A percentile compares a stretch with the other conserved stretches of the same genome.
These are phyloP conservation scores for Zaprionus capensis DNA, from an alignment of 1,140 invertebrate species.

Conservation along the genomic window DNA sequence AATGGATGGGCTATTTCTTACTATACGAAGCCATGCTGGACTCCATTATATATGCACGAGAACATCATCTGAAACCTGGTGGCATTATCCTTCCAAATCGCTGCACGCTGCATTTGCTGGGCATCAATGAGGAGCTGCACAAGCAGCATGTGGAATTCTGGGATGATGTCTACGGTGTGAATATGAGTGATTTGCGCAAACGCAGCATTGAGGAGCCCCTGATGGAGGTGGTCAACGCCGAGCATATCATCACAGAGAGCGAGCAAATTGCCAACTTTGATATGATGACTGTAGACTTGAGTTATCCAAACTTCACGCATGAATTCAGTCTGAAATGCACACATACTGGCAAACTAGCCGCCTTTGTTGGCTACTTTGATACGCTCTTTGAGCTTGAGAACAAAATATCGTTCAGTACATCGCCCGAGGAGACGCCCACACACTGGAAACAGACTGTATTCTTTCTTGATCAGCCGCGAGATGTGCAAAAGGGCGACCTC, in stretches of 20 bases:
- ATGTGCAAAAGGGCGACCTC: constrained; percentile 90
- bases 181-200: constrained; percentile 97
- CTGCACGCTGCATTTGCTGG: constrained; percentile 94
- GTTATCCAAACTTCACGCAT: constrained; percentile 92
- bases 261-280: constrained; percentile 89
- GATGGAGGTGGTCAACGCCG: constrained; percentile 92
- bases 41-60: constrained; percentile 94
- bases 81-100: constrained; percentile 93
- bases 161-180: constrained; percentile 98
- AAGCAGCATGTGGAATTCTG: constrained; percentile 93
- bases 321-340: constrained; percentile 90
- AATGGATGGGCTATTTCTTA: constrained; percentile 99
- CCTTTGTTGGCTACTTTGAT: constrained; percentile 97
- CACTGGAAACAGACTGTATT: constrained; percentile 99
- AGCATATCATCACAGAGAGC: constrained; percentile 91
- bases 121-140: constrained; percentile 93
- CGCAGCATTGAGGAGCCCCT: constrained; percentile 95
- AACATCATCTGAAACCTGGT: constrained; percentile 91
- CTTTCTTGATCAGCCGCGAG: constrained; percentile 91
- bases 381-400: constrained; percentile 92
- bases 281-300: constrained; percentile 92
- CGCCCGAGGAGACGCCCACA: constrained; percentile 90
- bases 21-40: constrained; percentile 99
- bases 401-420: constrained; percentile 89
- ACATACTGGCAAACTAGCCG: constrained; percentile 91